Conservation (phyloP, 2,797 vertebrate genomes). For the Acanthis flammea region DNA sequence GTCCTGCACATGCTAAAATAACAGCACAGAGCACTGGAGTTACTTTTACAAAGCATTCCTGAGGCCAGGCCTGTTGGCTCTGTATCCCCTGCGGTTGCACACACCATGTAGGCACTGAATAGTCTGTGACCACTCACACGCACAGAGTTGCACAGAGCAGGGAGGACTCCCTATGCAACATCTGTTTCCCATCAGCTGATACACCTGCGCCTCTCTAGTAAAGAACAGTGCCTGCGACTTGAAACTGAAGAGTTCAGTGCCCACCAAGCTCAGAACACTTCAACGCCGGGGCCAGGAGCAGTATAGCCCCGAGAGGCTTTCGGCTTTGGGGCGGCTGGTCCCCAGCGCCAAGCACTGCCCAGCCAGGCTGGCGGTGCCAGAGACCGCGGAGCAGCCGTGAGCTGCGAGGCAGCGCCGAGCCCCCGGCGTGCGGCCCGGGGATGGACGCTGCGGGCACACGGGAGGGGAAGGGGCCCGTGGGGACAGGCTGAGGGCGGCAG, state of each 20-base stretch:
- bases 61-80: not conserved
- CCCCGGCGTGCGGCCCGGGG: rapidly evolving
- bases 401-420: rapidly evolving
- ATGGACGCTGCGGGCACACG: not conserved
- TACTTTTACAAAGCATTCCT: not conserved
- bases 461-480: rapidly evolving
- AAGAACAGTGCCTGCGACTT: rapidly evolving
- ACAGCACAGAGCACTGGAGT: not conserved
- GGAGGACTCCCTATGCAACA: not conserved
- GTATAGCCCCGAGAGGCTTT: rapidly evolving
- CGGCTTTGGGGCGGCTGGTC: rapidly evolving
- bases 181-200: not conserved
- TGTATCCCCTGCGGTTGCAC: not conserved
- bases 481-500: not conserved
- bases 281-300: rapidly evolving
- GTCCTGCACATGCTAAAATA: not conserved
- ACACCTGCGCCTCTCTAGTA: not conserved
- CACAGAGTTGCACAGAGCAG: not conserved
- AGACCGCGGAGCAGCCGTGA: rapidly evolving
- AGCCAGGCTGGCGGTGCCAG: rapidly evolving
- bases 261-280: not conserved
- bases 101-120: rapidly evolving
- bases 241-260: not conserved
- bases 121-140: not conserved
- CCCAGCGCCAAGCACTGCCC: not conserved